Base-by-base conservation (phyloP, 2,888 invertebrate species). In the Microdon myrmicae region DNA sequence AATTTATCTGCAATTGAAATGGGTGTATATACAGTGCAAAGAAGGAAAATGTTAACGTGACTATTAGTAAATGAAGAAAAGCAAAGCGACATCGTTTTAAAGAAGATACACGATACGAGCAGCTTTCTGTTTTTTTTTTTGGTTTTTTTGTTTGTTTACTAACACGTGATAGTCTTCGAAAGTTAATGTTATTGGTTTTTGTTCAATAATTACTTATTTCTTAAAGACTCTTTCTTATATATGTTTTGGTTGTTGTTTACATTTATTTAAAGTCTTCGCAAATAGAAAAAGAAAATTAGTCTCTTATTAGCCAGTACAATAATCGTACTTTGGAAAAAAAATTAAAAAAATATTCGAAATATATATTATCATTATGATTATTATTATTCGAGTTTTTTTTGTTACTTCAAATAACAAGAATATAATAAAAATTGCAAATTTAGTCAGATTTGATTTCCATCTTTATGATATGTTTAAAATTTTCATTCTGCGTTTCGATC, bases 131-230 rank as follows among this genome's bases (percentile, higher is more conserved):
- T n/a, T n/a, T n/a, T n/a, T n/a, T n/a, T n/a, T n/a, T n/a, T n/a
- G n/a, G n/a, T n/a, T n/a, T n/a, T n/a, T n/a, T n/a, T n/a, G n/a
- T n/a, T n/a, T n/a, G n/a, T n/a, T n/a, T n/a, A n/a, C n/a, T n/a
- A n/a, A 64, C 51, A 58, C 37, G 45, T 64, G 64, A 64, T 64
- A 64, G 64, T 64, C 64, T 64, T 64, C 64, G 64, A 56, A 47
- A 64, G 51, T 37, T 64, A n/a, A n/a, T 49, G 49, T 64, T 53
- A 3, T 23, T 23, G 2, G 1, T 2, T 23, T 23, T 23, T 23
- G 23, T n/a, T n/a, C n/a, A n/a, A n/a, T n/a, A n/a, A n/a, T n/a
- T n/a, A n/a, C n/a, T n/a, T n/a, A n/a, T n/a, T n/a, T n/a, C n/a
- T n/a, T n/a, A n/a, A n/a, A n/a, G n/a, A n/a, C n/a, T n/a, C n/a